Evolutionary conservation across 2,797 vertebrate species (phyloP).

Genomic region (Danio choprae): DNA sequence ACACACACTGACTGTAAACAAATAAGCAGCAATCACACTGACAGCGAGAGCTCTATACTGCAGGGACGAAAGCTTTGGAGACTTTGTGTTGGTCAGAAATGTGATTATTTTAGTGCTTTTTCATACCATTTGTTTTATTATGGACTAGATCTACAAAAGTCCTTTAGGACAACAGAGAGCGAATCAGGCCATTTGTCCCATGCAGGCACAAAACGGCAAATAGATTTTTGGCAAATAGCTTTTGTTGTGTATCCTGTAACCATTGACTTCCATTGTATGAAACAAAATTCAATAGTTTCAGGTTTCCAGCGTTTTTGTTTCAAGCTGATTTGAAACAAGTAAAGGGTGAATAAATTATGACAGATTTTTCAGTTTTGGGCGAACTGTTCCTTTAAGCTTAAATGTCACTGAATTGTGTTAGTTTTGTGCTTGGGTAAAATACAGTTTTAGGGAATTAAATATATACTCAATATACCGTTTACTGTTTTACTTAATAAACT

Average conservation of each 20-base stretch:
- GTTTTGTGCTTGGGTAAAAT: not conserved
- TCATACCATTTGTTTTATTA: not conserved
- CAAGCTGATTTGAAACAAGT: no score
- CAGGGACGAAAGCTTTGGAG: not conserved
- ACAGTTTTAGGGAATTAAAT: not conserved
- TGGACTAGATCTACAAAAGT: not conserved
- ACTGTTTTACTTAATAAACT: no score
- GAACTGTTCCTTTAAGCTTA: not conserved
- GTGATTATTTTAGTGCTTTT: slow-evolving; percentile 23
- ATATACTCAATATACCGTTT: no score
- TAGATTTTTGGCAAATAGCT: not conserved
- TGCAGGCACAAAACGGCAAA: not conserved
- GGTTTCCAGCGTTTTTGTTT: no score
- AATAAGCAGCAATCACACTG: not conserved
- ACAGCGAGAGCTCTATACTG: not conserved
- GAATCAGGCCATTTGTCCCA: not conserved
- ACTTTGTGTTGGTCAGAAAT: not conserved
- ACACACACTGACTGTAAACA: slow-evolving; percentile 10
- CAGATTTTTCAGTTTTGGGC: no score
- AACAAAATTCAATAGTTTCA: no score
- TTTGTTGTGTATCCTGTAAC: not conserved
- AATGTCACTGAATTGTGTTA: not conserved
- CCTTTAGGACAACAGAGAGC: not conserved
- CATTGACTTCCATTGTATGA: no score
- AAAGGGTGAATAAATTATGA: no score